Evolutionary conservation across 2,888 invertebrate species (phyloP).

Genomic region (Cenopis cana): DNA sequence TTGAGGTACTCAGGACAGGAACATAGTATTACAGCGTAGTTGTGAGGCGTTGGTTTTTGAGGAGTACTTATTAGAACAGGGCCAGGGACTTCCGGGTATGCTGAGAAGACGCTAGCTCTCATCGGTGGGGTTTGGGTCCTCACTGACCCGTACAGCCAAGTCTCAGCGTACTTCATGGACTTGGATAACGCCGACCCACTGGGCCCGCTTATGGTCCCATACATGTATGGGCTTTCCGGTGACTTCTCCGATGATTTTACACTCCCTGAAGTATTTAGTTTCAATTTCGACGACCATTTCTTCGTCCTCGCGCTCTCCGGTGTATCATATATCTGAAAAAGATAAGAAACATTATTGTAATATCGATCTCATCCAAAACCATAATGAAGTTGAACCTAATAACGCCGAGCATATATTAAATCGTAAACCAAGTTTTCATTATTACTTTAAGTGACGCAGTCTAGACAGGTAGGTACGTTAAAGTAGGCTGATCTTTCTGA

Average conservation of each 20-base stretch:
- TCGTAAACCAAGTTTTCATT: slow-evolving; percentile 25
- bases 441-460: slow-evolving; percentile 15
- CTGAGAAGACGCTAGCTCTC: slow-evolving; percentile 80
- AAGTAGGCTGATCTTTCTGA: slow-evolving; percentile 18
- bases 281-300: slow-evolving; percentile 90
- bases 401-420: slow-evolving; percentile 13
- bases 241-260: slow-evolving; percentile 78
- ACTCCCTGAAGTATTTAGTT: slow-evolving; percentile 82
- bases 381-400: slow-evolving; percentile 12
- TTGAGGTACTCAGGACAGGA: slow-evolving; percentile 92
- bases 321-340: slow-evolving; percentile 80
- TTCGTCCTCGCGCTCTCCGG: slow-evolving; percentile 85
- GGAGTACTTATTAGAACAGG: slow-evolving; percentile 83
- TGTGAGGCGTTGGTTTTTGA: slow-evolving; percentile 85
- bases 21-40: slow-evolving; percentile 90
- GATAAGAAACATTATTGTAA: slow-evolving; percentile 45
- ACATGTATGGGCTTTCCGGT: slow-evolving; percentile 79
- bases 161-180: slow-evolving; percentile 94
- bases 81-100: slow-evolving; percentile 76
- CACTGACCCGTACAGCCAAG: slow-evolving; percentile 93
- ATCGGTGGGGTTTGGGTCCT: slow-evolving; percentile 82
- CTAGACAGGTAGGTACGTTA: slow-evolving; percentile 37
- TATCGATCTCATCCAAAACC: slow-evolving; percentile 1
- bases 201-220: slow-evolving; percentile 83
- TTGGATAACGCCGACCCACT: slow-evolving; percentile 90